phyloP scores from a whole-genome alignment of 2,797 vertebrate genomes.

The Astyanax mexicanus region DNA sequence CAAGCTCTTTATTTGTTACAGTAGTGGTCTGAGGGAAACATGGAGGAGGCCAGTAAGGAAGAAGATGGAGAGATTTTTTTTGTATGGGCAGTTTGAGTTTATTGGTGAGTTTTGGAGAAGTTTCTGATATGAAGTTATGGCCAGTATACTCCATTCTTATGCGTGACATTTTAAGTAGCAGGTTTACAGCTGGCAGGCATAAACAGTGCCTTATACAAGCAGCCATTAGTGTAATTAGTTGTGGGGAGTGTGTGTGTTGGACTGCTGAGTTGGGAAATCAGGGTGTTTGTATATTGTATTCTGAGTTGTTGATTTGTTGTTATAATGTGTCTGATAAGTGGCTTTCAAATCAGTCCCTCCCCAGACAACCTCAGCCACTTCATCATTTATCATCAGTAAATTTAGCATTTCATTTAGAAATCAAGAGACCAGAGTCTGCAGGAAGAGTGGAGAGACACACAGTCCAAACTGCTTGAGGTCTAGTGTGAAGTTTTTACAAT shows the following conservation, averaged over 20 bases:
- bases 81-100: not conserved
- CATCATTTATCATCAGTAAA: too few species aligned
- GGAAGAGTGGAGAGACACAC: too few species aligned
- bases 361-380: too few species aligned
- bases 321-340: too few species aligned
- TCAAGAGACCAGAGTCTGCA: too few species aligned
- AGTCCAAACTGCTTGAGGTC: too few species aligned
- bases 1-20: not conserved
- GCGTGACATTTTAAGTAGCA: not conserved
- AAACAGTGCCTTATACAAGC: not conserved
- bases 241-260: not conserved
- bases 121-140: not conserved
- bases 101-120: not conserved
- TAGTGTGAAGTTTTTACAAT: too few species aligned
- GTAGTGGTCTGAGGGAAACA: not conserved
- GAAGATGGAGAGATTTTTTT: not conserved
- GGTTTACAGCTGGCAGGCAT: not conserved
- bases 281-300: too few species aligned
- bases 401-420: too few species aligned
- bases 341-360: too few species aligned
- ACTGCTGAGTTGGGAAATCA: not conserved
- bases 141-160: not conserved
- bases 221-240: not conserved
- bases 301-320: too few species aligned
- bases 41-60: not conserved